A percentile compares a stretch with the other conserved stretches of the same genome.
Conservation (phyloP, 2,113 vertebrate genomes). For the Mirounga angustirostris region DNA sequence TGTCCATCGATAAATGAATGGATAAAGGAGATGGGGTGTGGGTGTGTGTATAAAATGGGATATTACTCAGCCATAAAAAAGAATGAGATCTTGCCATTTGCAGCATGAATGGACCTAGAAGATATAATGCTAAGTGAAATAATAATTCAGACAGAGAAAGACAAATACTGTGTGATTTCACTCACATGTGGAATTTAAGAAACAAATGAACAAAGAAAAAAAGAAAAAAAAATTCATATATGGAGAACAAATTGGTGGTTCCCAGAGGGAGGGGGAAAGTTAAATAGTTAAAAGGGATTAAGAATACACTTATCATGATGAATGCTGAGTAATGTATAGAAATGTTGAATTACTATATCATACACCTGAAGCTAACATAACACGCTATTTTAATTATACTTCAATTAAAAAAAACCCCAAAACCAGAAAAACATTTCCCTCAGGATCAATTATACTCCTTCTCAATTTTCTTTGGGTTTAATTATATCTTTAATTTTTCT, state of each 20-base stretch:
- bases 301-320: not conserved
- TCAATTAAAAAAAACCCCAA: not conserved
- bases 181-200: not conserved
- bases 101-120: not conserved
- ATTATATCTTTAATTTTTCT: not conserved
- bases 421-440: not conserved
- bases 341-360: not conserved
- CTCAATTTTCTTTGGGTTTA: constrained; percentile 32
- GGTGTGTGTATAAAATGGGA: not conserved
- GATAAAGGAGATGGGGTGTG: not conserved
- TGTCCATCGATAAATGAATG: not conserved
- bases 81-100: not conserved
- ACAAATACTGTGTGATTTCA: not conserved
- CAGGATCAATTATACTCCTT: not conserved
- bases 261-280: not conserved
- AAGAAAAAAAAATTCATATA: not conserved
- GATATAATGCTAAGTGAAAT: not conserved
- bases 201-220: not conserved
- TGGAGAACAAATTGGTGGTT: not conserved
- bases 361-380: not conserved
- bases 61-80: not conserved
- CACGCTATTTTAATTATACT: not conserved
- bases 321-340: not conserved
- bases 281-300: not conserved
- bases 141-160: not conserved